Base-by-base conservation (phyloP, 1,140 invertebrate genomes). In the Drosophila pallidifrons region DNA sequence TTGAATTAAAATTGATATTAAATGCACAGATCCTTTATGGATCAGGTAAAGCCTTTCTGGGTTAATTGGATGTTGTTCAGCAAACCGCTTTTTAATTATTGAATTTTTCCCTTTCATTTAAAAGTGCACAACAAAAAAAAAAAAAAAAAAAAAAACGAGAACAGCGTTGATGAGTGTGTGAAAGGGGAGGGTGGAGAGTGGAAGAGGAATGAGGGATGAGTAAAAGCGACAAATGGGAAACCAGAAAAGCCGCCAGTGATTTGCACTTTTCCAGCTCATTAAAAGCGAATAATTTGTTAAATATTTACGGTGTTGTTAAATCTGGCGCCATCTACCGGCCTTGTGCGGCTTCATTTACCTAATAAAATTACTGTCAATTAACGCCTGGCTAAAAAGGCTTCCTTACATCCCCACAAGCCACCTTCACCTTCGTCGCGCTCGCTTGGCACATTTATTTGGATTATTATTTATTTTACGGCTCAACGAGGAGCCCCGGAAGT, bases 341-440 rank as follows among this genome's bases (percentile, higher is more conserved):
- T 45, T 41, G 30, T 41, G 70, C 66, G 32, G 79, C 80, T 61
- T 88, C 66, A 88, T 83, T 88, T 85, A 75, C 85, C 85, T 89
- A 88, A 88, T 89, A 89, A 89, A 83, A 89, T 88, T 85, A 88
- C 86, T 89, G 81, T 89, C 81, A 88, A 88, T 88, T 89, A 89
- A 76, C 75, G 85, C 81, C 52, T n/a, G 58, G 68, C 41, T n/a
- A 38, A 69, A 63, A 58, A 10, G 38, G 15, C 13, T 46, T 38
- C 20, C 20, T 3, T 1, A 8, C 35, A 57, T 51, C 6, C 16
- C 11, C 10, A 52, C 35, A 54, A 28, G 3, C 25, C 20, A 10
- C 43, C n/a, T 28, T 16, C 13, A 41, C n/a, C 41, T 38, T 5
- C 43, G 47, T n/a, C 13, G 41, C 15, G 25, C 49, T 5, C 65